A percentile compares a stretch with the other conserved stretches of the same genome.
Evolutionary conservation across 2,888 invertebrate genomes (phyloP).

Genomic region (Nephrotoma flavescens): DNA sequence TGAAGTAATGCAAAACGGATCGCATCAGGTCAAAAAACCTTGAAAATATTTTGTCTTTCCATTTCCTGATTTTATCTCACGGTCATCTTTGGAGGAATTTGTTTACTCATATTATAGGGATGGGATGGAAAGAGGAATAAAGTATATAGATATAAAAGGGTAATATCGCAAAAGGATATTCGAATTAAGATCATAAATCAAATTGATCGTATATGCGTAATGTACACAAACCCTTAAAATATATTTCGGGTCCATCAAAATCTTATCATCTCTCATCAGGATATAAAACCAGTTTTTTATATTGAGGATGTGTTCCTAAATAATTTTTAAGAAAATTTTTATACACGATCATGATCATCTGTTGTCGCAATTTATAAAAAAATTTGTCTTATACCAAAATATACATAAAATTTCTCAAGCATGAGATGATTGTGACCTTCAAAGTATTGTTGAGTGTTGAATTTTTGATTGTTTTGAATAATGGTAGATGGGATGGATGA

Average conservation of each 20-base stretch:
- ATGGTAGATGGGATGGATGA: not conserved
- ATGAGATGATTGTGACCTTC: not conserved
- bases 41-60: not conserved
- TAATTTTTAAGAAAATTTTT: not conserved
- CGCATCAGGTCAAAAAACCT: not conserved
- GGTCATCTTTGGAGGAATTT: not conserved
- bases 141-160: not conserved
- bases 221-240: not conserved
- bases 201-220: not conserved
- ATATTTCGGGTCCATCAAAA: not conserved
- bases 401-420: not conserved
- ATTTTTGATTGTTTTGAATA: not conserved
- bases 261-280: not conserved
- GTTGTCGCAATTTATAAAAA: not conserved
- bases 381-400: not conserved
- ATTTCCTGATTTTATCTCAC: not conserved
- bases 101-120: not conserved
- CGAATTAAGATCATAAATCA: not conserved
- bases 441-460: not conserved
- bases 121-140: not conserved
- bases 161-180: not conserved
- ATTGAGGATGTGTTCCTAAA: not conserved
- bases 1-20: not conserved
- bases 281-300: not conserved
- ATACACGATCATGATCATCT: not conserved